Percentiles rank a stretch among this genome's conserved stretches.
These are phyloP conservation scores for Muscidifurax raptorellus DNA, from an alignment of 1,140 invertebrate species.

Conservation along the genomic window DNA sequence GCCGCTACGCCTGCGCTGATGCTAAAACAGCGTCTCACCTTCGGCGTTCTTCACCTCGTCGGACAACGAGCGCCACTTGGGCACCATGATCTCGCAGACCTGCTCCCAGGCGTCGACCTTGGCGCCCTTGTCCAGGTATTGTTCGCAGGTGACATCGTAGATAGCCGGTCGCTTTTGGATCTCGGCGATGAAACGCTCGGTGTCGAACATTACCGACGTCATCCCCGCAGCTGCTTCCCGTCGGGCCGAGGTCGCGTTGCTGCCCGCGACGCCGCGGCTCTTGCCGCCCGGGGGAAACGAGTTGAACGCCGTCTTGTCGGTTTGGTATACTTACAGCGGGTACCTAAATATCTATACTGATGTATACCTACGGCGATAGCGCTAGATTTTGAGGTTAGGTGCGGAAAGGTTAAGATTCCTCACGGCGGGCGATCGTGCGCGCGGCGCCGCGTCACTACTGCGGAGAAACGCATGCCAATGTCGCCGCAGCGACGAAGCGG, in stretches of 20 bases:
- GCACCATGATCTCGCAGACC: slow-evolving; percentile 67
- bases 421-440: background rate
- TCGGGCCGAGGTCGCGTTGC: background rate
- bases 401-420: background rate
- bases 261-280: background rate
- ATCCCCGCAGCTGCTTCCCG: background rate
- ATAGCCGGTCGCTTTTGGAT: slow-evolving; percentile 69
- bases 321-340: background rate
- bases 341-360: too few relatives aligned
- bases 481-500: background rate
- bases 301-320: background rate
- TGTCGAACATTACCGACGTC: slow-evolving; percentile 66
- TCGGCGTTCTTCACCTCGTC: slow-evolving; percentile 66
- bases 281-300: background rate
- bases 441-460: background rate
- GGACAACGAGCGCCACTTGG: slow-evolving; percentile 67
- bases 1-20: background rate
- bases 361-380: too few relatives aligned
- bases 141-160: slow-evolving; percentile 67
- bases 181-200: slow-evolving; percentile 69
- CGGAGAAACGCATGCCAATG: background rate
- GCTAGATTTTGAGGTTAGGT: background rate
- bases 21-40: slow-evolving; percentile 63
- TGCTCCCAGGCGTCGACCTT: slow-evolving; percentile 71
- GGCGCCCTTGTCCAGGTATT: slow-evolving; percentile 69